Base-by-base conservation (phyloP, 2,797 vertebrate genomes). In the Odontamblyopus rebecca region DNA sequence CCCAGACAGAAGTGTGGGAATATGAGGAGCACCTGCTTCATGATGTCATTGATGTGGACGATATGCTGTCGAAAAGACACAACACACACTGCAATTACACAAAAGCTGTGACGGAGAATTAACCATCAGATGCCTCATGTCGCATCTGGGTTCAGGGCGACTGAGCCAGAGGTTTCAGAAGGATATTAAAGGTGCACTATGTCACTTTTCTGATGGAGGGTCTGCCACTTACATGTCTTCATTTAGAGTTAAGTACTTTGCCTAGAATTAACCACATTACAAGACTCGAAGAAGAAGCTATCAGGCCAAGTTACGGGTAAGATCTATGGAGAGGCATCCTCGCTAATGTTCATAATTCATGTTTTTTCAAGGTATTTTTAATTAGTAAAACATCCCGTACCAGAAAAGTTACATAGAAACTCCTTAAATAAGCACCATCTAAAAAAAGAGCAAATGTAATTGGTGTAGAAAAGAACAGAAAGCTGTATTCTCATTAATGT, bases 1-100 rank as follows among this genome's bases (percentile, higher is more conserved):
- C 97, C 98, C 86, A 99, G 87, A 82, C 98, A 99, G 92, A 99
- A 99, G 82, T 99, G 97, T 44, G 98, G 98, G 80, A 99, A 99
- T 73, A 99, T 95, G 75, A 99, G 90, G 75, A 99, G 93, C 73
- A 96, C 96, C 44, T 97, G 96, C 77, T 99, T 99, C 86, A 99
- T 85, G 29, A 99, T 96, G 69, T 97, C 90, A 74, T 99, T 99
- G 91, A 98, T 96, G 56, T 82, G 87, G 73, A 91, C 86, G 70
- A 99, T 84, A 35, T 95, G 96, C 98, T 99, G 87, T 86, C 8
- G 69, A 77, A 29, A 44, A 50, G 69, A 71, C 3, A 82, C 59
- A 60, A 82, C 41, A 80, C 35, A 76, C 61, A 61, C 67, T 9
- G 38, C 51, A 64, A 75, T 85, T 51, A 73, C 61, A 29, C 50